Conservation (phyloP, 2,797 vertebrate species). For the Varecia variegata region DNA sequence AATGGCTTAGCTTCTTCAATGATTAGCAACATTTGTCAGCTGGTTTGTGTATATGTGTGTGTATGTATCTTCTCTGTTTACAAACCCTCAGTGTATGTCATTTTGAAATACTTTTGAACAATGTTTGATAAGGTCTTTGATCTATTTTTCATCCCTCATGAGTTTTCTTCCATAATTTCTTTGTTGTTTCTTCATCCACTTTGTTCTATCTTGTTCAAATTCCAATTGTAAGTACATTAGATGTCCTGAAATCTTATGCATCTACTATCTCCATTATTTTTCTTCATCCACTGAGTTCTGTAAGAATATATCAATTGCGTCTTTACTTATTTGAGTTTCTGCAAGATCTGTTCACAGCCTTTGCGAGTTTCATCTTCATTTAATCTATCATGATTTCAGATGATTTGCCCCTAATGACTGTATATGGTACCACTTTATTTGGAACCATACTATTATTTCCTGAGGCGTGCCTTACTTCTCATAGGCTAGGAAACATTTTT, state of each 20-base stretch:
- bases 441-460: neutral
- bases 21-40: neutral
- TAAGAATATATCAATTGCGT: neutral
- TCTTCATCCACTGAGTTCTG: neutral
- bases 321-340: neutral
- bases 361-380: neutral
- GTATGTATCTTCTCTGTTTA: neutral
- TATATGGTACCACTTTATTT: neutral
- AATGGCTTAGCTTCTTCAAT: neutral
- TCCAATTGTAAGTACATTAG: neutral
- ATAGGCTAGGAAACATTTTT: neutral
- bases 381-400: neutral
- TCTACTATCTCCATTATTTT: neutral
- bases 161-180: slow-evolving; percentile 9
- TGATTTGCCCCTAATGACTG: neutral
- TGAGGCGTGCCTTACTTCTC: neutral
- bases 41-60: no score
- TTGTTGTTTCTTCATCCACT: neutral
- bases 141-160: neutral
- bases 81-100: neutral
- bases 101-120: neutral
- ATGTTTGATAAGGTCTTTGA: neutral
- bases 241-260: neutral
- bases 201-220: neutral
- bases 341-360: neutral